Evolutionary conservation across 2,888 invertebrate genomes (phyloP), one percentile per base, ranked within the genome.

Genomic region (Cosmia pyralina): DNA sequence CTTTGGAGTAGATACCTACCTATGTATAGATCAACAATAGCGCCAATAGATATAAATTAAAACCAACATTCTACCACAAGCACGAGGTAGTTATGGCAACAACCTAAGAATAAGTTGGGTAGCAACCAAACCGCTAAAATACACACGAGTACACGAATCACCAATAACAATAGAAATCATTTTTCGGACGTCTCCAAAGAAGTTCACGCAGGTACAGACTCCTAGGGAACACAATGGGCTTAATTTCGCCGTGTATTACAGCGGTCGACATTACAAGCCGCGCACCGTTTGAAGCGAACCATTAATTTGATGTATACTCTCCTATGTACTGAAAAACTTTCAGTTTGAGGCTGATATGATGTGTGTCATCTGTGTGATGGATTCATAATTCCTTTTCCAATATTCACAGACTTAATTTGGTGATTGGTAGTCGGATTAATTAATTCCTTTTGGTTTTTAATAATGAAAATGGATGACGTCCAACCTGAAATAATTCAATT

Each of bases 111-210:
- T 38, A 10, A 58, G 58, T 57, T 28, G 22, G 38, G 10, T 79
- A 22, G 50, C 65, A 68, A 72, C 71, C 44, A 34, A 69, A 55
- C 22, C 19, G 22, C 59, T 62, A 22, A 63, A 52, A 58, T 55
- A 75, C 67, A 59, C 50, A 34, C 57, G 65, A 64, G 53, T 58
- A 70, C 62, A 68, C 66, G 57, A 57, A 72, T 68, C 64, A 68
- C 66, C 69, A 71, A 72, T 71, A 71, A 84, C 76, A 83, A 79
- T 79, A 78, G 67, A 65, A 76, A 70, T 81, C 76, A 76, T 83
- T 81, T 73, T 60, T 68, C 28, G 58, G 69, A 76, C 67, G 50
- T 73, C 65, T 62, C 53, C 28, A 59, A 66, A 70, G 44, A 73
- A 70, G 65, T 60, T 72, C 65, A 69, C 59, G 69, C n/a, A 64